Evolutionary conservation across 2,797 vertebrate genomes (phyloP), one percentile per base, ranked within the genome.

Genomic region (Sciurus vulgaris): DNA sequence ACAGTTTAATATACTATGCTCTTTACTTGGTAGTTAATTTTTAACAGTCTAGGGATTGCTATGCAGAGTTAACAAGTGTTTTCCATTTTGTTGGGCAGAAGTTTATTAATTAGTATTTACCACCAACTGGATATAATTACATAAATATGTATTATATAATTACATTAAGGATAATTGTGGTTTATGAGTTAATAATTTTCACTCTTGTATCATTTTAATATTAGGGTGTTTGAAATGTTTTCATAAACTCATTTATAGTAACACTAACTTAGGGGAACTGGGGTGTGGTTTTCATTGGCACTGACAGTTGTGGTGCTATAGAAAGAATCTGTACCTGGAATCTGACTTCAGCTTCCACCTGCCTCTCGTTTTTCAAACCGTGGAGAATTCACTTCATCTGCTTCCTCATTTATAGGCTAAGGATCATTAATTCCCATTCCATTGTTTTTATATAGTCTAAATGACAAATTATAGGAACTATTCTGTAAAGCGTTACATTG

Each of bases 171-270:
- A 89, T 38, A 79, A 78, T 65, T 84, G 18, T 95, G 70, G 67
- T 20, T 78, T 91, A 76, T 79, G 61, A 87, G 41, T 74, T 85
- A 87, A 61, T 92, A 91, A 26, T 59, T 72, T 86, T 73, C 38
- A 47, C 18, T 74, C n/a, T 70, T 54, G 5, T 63, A 11, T 86
- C 18, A 89, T 93, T 92, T 97, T 91, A 85, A 59, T 78, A 79
- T 56, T 74, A 69, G 74, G 24, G 9, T 91, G 85, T 90, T 49
- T 89, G 51, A 95, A 73, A 83, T 93, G 47, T 69, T 94, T 91
- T 51, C 41, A 54, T 63, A 96, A 92, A 26, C 83, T 2, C 33
- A 38, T 78, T 95, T 93, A 77, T 33, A 85, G 35, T 51, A 91
- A 86, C n/a, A 67, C 38, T 24, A 87, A 67, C 56, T 91, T 84